A percentile compares a stretch with the other conserved stretches of the same genome.
phyloP scores from a whole-genome alignment of 2,888 invertebrate species.

The Ischnura elegans region DNA sequence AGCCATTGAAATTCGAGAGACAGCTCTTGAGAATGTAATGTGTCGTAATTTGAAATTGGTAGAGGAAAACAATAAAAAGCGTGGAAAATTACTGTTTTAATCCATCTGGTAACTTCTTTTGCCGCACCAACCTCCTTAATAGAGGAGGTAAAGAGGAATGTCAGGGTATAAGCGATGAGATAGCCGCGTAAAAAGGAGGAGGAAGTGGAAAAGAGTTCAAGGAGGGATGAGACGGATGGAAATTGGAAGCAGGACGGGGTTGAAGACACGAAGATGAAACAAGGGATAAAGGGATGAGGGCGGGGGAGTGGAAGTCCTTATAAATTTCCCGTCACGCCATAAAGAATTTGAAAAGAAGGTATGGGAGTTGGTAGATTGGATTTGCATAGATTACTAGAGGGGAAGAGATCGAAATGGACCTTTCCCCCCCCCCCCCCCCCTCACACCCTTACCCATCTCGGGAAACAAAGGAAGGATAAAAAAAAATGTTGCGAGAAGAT shows the following conservation, averaged over 20 bases:
- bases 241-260: slow-evolving; percentile 12
- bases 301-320: slow-evolving; percentile 16
- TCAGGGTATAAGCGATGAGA: neutral
- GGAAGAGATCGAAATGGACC: slow-evolving; percentile 61
- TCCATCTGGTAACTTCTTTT: too few species aligned
- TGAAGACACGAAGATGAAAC: neutral
- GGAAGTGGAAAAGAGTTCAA: neutral
- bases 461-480: slow-evolving; percentile 30
- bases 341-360: slow-evolving; percentile 66
- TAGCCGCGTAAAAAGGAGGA: neutral
- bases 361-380: slow-evolving; percentile 64
- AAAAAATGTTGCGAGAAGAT: slow-evolving; percentile 57
- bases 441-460: neutral
- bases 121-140: too few species aligned
- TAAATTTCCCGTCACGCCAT: slow-evolving; percentile 66
- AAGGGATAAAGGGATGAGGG: neutral
- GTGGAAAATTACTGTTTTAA: too few species aligned
- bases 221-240: neutral
- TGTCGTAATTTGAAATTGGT: too few species aligned
- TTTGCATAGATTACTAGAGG: slow-evolving; percentile 61
- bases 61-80: too few species aligned
- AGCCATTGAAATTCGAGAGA: too few species aligned
- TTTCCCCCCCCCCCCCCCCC: neutral
- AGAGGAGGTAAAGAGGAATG: too few species aligned
- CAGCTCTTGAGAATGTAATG: too few species aligned